These are phyloP conservation scores for Endomychus coccineus DNA, from an alignment of 2,888 invertebrate genomes.

Conservation along the genomic window DNA sequence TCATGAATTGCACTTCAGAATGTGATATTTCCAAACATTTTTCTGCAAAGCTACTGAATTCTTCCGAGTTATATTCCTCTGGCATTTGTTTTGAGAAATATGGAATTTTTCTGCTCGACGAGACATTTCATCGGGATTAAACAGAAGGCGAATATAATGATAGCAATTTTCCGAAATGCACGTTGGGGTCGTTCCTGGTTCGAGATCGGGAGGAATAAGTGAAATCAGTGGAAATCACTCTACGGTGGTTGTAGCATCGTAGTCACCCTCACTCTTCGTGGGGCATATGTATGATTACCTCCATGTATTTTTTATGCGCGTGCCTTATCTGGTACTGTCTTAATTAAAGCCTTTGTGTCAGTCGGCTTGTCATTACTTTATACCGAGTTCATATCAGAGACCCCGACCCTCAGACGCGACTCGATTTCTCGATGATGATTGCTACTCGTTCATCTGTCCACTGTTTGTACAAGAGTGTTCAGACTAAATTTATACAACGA, in stretches of 20 bases:
- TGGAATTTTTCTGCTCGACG: constrained; percentile 11
- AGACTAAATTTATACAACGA: too few relatives aligned
- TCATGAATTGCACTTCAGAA: too few relatives aligned
- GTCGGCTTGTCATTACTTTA: constrained; percentile 21
- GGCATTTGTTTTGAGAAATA: too few relatives aligned
- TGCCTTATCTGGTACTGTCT: constrained; percentile 24
- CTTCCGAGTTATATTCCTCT: too few relatives aligned
- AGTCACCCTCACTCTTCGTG: background rate
- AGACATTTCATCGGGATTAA: constrained; percentile 14
- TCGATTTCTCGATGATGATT: too few relatives aligned
- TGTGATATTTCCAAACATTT: too few relatives aligned
- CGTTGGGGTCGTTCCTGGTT: constrained; percentile 6
- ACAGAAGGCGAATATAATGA: constrained; percentile 17
- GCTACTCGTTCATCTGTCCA: too few relatives aligned
- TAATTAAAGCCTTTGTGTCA: constrained; percentile 25
- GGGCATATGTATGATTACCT: constrained; percentile 16
- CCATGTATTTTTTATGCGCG: constrained; percentile 19
- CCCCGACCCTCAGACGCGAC: too few relatives aligned
- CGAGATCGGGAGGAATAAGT: constrained; percentile 12
- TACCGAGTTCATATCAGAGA: too few relatives aligned
- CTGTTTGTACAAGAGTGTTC: too few relatives aligned
- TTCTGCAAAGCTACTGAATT: too few relatives aligned
- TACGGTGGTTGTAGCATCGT: constrained; percentile 2
- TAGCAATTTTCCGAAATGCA: constrained; percentile 17
- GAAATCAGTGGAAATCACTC: constrained; percentile 19